Evolutionary conservation across 2,113 vertebrate species (phyloP).

Genomic region (Notothenia rossii): DNA sequence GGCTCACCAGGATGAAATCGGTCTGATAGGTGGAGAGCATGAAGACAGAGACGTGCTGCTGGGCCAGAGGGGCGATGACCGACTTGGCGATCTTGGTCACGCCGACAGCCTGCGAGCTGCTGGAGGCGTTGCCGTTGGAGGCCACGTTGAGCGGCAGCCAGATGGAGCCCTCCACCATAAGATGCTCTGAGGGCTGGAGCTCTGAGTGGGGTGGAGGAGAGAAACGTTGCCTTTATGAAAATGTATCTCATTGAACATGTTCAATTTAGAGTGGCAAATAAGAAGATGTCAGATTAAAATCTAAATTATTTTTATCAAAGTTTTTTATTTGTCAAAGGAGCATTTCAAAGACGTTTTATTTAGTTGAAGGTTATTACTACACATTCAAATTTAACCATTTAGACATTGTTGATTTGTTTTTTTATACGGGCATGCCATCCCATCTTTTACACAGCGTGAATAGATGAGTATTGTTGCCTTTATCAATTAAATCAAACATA

Average conservation of each 20-base stretch:
- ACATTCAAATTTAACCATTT: no score
- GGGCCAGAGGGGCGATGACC: constrained; percentile 92
- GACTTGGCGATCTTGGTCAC: constrained; percentile 98
- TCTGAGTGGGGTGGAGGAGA: constrained; percentile 76
- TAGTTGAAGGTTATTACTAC: no score
- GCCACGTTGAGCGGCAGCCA: constrained; percentile 96
- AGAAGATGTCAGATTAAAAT: no score
- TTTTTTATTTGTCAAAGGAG: no score
- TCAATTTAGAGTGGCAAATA: background rate
- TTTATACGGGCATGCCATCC: no score
- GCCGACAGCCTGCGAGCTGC: constrained; percentile 90
- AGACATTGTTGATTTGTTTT: no score
- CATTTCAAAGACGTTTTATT: no score
- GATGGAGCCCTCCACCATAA: constrained; percentile 91
- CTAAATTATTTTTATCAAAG: no score
- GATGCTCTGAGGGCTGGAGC: constrained; percentile 90
- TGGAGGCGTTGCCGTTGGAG: constrained; percentile 88
- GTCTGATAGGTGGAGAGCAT: constrained; percentile 98
- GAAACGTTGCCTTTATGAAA: background rate
- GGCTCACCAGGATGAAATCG: constrained; percentile 91
- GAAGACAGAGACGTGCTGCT: constrained; percentile 96
- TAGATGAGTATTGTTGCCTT: no score
- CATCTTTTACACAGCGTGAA: no score
- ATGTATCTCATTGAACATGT: background rate
- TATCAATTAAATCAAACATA: no score